A percentile compares a stretch with the other conserved stretches of the same genome.
Conservation (phyloP, 2,797 vertebrate genomes). For the Allobates femoralis region DNA sequence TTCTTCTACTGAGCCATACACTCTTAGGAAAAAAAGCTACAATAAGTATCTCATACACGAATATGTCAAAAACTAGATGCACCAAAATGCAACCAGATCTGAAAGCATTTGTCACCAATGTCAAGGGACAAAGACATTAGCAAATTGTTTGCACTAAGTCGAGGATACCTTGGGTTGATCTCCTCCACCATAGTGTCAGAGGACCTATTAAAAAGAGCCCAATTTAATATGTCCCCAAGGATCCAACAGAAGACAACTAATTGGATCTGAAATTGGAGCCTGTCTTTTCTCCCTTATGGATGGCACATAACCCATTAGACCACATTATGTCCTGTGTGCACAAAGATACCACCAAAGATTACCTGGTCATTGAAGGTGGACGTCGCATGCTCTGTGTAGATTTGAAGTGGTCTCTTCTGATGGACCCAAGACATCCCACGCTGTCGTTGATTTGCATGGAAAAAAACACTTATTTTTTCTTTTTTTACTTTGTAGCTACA, state of each 20-base stretch:
- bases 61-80: too few relatives aligned
- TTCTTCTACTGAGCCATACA: too few relatives aligned
- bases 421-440: not conserved
- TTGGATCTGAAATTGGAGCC: not conserved
- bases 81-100: too few relatives aligned
- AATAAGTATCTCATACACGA: too few relatives aligned
- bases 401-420: not conserved
- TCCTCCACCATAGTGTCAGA: too few relatives aligned
- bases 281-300: not conserved
- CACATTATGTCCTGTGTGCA: not conserved
- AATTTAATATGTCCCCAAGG: not conserved
- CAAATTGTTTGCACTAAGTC: too few relatives aligned
- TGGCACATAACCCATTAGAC: not conserved
- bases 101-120: too few relatives aligned
- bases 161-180: too few relatives aligned
- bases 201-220: too few relatives aligned
- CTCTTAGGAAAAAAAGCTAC: too few relatives aligned
- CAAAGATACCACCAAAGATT: not conserved
- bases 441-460: not conserved
- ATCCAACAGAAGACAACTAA: not conserved
- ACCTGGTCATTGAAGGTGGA: not conserved
- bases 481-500: conserved; percentile 81
- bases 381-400: not conserved
- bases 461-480: conserved; percentile 6
- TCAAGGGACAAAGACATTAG: too few relatives aligned